Percentiles rank a stretch among this genome's conserved stretches.
Conservation (phyloP, 2,797 vertebrate species). For the Coregonus sp. region DNA sequence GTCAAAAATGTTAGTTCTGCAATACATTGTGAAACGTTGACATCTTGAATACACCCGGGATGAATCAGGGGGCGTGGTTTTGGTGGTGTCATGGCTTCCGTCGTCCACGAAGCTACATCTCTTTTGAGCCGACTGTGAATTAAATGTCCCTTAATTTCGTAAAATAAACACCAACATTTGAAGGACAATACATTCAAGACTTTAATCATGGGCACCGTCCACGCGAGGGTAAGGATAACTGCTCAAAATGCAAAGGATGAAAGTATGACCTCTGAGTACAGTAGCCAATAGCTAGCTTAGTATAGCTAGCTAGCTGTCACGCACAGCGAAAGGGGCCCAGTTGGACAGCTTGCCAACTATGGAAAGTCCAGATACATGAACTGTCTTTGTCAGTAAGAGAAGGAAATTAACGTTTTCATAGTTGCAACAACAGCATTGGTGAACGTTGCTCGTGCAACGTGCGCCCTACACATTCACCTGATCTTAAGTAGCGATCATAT, state of each 20-base stretch:
- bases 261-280: constrained; percentile 69
- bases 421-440: background rate
- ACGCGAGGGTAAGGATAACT: constrained; percentile 85
- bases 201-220: constrained; percentile 87
- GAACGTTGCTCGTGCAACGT: background rate
- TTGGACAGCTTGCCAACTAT: background rate
- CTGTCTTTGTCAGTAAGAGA: background rate
- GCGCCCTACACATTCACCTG: background rate
- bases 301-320: constrained; percentile 11
- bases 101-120: constrained; percentile 42
- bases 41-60: constrained; percentile 36
- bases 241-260: background rate
- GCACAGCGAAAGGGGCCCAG: background rate
- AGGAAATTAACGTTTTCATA: background rate
- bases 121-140: constrained; percentile 44
- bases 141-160: constrained; percentile 9
- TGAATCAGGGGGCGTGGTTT: constrained; percentile 54
- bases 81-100: constrained; percentile 75
- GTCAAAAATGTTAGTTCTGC: too few species aligned
- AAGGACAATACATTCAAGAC: constrained; percentile 40
- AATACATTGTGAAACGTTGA: constrained; percentile 7
- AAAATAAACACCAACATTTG: constrained; percentile 1
- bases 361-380: background rate
- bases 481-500: background rate
- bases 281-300: constrained; percentile 6